Evolutionary conservation across 1,140 invertebrate genomes (phyloP), one percentile per base, ranked within the genome.

Genomic region (Drosophila bocqueti): DNA sequence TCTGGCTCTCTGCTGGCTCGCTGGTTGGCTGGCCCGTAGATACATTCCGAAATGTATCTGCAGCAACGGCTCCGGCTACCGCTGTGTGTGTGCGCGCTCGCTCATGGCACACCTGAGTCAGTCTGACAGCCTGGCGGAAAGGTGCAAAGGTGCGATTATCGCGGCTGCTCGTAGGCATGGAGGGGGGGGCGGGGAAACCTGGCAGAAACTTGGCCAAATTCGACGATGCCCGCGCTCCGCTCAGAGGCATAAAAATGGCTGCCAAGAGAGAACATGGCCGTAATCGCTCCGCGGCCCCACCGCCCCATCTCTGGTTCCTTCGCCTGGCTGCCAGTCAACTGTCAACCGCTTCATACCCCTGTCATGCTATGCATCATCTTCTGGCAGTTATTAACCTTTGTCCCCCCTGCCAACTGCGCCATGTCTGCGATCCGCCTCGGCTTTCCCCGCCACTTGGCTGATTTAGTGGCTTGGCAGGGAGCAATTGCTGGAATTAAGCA

Each of bases 321-420:
- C 40, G 21, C 16, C 62, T 47, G 63, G 40, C 79, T 86, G 85
- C 86, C 85, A 84, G 86, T 90, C 87, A 90, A 86, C 87, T 90
- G 85, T 90, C 85, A 90, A 85, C 78, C 74, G 81, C 55, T 80
- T 67, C 64, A 68, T 75, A 80, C 58, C 84, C 64, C 77, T 71
- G 84, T 84, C 84, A 89, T 89, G 84, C 84, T 84, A 90, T 89
- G 84, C 85, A 89, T 89, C 84, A 89, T 89, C 85, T 89, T 89
- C 81, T 89, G 85, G 85, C 85, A 89, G 85, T 89, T 89, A 89
- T 89, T 89, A 89, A 89, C 85, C 85, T 89, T 89, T 89, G 84
- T 75, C 72, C 64, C 61, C 46, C 55, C 26, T 38, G 24, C 57
- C 42, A 38, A 9, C 31, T 13, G 8, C 21, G 76, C n/a, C 57